phyloP scores from a whole-genome alignment of 1,140 invertebrate genomes.

The Diuraphis noxia region DNA sequence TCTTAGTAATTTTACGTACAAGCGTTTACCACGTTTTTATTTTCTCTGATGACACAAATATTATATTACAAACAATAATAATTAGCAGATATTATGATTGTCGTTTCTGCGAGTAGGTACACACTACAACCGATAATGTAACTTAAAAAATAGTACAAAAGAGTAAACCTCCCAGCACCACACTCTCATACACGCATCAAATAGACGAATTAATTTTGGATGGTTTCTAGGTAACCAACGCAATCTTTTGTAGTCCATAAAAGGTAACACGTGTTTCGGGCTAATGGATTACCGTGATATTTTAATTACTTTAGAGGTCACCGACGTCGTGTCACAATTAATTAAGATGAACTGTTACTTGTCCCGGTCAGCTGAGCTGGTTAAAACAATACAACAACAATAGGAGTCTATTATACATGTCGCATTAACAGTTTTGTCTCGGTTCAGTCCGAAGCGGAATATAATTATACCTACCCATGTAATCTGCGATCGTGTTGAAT shows the following conservation, averaged over 20 bases:
- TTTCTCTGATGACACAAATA: not conserved
- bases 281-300: constrained; percentile 2
- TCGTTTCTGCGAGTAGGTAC: not conserved
- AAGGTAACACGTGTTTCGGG: not conserved
- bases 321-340: not conserved
- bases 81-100: not conserved
- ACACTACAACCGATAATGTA: not conserved
- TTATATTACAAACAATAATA: not conserved
- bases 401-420: not conserved
- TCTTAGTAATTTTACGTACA: not conserved
- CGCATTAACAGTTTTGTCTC: not conserved
- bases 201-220: not conserved
- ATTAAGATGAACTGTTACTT: not conserved
- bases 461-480: not conserved
- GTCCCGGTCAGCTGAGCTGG: too few species aligned
- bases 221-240: not conserved
- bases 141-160: not conserved
- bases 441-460: not conserved
- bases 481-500: not conserved
- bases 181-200: accelerated
- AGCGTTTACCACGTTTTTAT: not conserved
- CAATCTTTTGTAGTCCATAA: not conserved
- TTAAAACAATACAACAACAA: not conserved
- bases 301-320: not conserved
- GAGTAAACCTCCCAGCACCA: not conserved